Base-by-base conservation (phyloP, 1,140 invertebrate genomes). In the Hyposmocoma kahamanoa region DNA sequence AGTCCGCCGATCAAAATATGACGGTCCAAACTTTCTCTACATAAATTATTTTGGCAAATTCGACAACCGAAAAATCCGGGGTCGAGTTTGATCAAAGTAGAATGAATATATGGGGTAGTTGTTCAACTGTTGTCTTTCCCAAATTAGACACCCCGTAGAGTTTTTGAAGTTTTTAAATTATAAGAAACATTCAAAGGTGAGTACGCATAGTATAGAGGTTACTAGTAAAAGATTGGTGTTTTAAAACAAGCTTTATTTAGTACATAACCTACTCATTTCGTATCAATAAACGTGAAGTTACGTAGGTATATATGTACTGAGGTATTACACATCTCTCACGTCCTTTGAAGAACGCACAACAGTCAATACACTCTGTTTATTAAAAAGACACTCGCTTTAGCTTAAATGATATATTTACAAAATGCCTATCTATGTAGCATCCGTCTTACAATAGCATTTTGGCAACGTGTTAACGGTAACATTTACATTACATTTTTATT, bases 211-310 rank as follows among this genome's bases (percentile, higher is more conserved):
- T n/a, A 17, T 36, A 17, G 15, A 36, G 10, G 28, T 47, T 48
- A 53, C 47, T 48, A 61, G 46, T 54, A 50, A 67, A 58, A 61
- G 44, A 65, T 48, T 26, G 22, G 46, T 63, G 42, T 78, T 81
- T 74, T 15, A 78, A 81, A 83, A 84, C 81, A 84, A 84, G 81
- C 81, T 84, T 81, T 84, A 84, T 83, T 84, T 68, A 65, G 30
- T 65, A 56, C 58, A 70, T 73, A 67, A 62, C 61, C 78, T 84
- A 84, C 61, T 71, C 62, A 63, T 63, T 56, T 62, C 65, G 51
- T 73, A 63, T 61, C 50, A 45, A 69, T 61, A n/a, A n/a, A 76
- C 62, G 62, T 67, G 62, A 62, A 59, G 50, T 66, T 63, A 76
- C 61, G 67, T 65, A 63, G 50, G 56, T 57, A 56, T 45, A 45